Evolutionary conservation across 2,113 vertebrate genomes (phyloP).

Genomic region (Cryptoleucopteryx plumbea): DNA sequence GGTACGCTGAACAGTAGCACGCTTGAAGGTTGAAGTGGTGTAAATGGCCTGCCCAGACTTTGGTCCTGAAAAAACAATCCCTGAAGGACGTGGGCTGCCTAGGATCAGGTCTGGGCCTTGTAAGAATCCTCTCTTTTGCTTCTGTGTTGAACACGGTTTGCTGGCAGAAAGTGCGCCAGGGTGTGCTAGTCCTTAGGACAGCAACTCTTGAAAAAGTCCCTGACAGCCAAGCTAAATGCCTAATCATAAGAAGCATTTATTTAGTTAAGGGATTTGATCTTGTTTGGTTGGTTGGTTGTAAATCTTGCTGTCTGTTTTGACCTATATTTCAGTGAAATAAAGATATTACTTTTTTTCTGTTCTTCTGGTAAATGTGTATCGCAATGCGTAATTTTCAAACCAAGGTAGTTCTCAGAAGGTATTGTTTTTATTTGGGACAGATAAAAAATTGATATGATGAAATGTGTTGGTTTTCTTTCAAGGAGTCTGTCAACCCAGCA

Average conservation of each 20-base stretch:
- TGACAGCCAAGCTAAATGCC: neutral
- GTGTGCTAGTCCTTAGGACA: too few species aligned
- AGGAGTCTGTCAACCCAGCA: neutral
- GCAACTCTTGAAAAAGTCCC: neutral
- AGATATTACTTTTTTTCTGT: neutral
- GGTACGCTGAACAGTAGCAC: neutral
- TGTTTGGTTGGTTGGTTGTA: neutral
- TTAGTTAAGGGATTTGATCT: neutral
- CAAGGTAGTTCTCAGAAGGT: neutral
- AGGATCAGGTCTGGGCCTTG: neutral
- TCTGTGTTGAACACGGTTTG: neutral
- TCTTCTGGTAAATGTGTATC: neutral
- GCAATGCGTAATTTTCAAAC: neutral
- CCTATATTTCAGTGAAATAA: neutral
- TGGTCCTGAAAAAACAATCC: neutral
- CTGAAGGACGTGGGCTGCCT: neutral
- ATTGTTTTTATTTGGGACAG: neutral
- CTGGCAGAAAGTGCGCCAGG: neutral
- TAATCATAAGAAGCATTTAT: neutral
- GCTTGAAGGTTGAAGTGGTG: neutral
- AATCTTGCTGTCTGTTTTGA: neutral
- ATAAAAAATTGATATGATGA: neutral
- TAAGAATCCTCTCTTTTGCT: fast-evolving
- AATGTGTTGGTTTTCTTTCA: neutral
- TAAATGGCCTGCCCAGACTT: neutral